phyloP scores from a whole-genome alignment of 2,888 invertebrate genomes.

The Cecidostiba fungosa region DNA sequence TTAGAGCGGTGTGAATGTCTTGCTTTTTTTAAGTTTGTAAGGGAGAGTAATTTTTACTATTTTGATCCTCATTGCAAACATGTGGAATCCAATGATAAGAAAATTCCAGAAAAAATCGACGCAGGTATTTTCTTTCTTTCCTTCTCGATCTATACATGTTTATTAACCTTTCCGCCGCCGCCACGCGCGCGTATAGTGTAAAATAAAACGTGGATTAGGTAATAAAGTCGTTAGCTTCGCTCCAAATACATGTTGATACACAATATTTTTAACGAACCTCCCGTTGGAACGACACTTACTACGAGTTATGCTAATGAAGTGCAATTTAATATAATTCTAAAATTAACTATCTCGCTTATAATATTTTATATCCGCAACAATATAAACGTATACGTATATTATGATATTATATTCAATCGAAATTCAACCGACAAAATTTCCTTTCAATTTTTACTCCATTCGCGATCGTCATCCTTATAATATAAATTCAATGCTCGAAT shows the following conservation, averaged over 20 bases:
- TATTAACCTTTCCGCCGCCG: conserved; percentile 28
- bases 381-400: background rate
- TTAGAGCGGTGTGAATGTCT: too few species aligned
- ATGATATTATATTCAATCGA: background rate
- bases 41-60: too few species aligned
- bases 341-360: conserved; percentile 20
- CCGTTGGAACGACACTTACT: conserved; percentile 1
- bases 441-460: background rate
- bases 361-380: conserved; percentile 14
- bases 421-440: background rate
- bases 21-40: background rate
- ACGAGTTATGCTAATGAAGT: conserved; percentile 54
- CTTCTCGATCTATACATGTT: background rate
- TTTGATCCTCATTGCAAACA: too few species aligned
- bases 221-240: conserved; percentile 50
- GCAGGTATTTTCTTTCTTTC: conserved; percentile 3
- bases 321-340: conserved; percentile 49
- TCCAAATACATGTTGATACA: conserved; percentile 49
- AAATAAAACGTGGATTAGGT: conserved; percentile 33
- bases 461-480: background rate
- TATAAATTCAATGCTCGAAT: background rate
- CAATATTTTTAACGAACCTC: conserved; percentile 47
- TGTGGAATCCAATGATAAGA: too few species aligned
- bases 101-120: background rate
- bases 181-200: background rate